These are phyloP conservation scores for Aldrovandia affinis DNA, from an alignment of 2,797 vertebrate species.

Conservation along the genomic window DNA sequence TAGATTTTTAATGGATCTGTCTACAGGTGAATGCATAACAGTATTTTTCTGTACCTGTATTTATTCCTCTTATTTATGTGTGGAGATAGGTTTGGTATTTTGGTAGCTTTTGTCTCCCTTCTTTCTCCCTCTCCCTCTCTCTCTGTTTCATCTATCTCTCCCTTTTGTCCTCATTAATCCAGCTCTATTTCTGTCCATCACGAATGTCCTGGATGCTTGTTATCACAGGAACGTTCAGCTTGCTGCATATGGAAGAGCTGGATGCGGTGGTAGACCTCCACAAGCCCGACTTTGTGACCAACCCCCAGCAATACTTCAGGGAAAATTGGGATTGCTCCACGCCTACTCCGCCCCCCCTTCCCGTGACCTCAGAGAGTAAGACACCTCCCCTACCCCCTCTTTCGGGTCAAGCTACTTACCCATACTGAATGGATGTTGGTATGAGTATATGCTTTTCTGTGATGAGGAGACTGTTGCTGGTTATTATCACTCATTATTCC, in stretches of 20 bases:
- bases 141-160: not conserved
- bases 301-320: conserved; percentile 66
- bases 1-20: not conserved
- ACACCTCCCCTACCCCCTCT: not conserved
- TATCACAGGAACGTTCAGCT: conserved; percentile 60
- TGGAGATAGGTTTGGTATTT: not conserved
- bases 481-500: conserved; percentile 42
- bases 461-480: not conserved
- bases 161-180: not conserved
- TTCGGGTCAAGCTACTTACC: not conserved
- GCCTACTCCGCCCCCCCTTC: conserved; percentile 43
- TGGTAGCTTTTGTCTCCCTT: not conserved
- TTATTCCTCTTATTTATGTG: not conserved
- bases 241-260: conserved; percentile 55
- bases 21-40: not conserved
- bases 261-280: conserved; percentile 54
- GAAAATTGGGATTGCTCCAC: conserved; percentile 46
- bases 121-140: not conserved
- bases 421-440: not conserved
- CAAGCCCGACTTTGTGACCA: conserved; percentile 60
- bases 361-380: conserved; percentile 66
- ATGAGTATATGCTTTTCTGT: not conserved
- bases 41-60: not conserved
- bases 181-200: not conserved
- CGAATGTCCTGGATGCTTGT: not conserved